Percentiles rank a stretch among this genome's conserved stretches.
These are phyloP conservation scores for Apteryx owenii DNA, from an alignment of 2,113 vertebrate genomes.

Conservation along the genomic window DNA sequence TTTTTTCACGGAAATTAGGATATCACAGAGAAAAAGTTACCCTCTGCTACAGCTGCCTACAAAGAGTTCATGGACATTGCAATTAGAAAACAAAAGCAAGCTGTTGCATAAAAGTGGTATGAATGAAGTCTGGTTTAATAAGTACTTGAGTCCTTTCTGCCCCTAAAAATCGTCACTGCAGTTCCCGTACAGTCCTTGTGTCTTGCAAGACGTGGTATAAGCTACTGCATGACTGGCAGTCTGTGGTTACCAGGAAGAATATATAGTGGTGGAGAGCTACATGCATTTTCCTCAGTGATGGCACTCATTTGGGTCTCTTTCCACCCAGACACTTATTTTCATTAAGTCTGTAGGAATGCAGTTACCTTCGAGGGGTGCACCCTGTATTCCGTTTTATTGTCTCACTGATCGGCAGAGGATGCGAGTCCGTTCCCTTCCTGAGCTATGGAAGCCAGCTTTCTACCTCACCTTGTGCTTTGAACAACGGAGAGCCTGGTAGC, in stretches of 20 bases:
- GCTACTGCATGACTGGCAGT: too few species aligned
- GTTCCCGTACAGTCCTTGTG: too few species aligned
- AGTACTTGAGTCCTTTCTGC: too few species aligned
- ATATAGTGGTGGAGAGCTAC: too few species aligned
- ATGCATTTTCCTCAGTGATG: too few species aligned
- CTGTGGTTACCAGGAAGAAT: too few species aligned
- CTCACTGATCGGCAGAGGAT: background rate
- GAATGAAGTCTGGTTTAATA: too few species aligned
- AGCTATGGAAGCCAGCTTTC: background rate
- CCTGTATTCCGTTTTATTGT: background rate
- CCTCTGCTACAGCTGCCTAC: background rate
- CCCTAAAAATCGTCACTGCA: too few species aligned
- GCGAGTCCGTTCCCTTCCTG: background rate
- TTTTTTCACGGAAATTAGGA: constrained; percentile 42
- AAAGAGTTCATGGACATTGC: too few species aligned
- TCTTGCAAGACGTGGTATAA: too few species aligned
- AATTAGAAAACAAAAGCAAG: too few species aligned
- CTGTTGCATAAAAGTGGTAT: too few species aligned
- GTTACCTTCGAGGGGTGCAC: background rate
- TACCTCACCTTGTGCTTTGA: background rate
- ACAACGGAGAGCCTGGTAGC: background rate
- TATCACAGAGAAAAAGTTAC: background rate
- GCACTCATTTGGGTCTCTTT: background rate
- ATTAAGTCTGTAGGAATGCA: background rate
- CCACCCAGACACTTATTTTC: background rate